Percentiles rank a stretch among this genome's conserved stretches.
phyloP scores from a whole-genome alignment of 2,113 vertebrate species.

The Ochotona princeps region DNA sequence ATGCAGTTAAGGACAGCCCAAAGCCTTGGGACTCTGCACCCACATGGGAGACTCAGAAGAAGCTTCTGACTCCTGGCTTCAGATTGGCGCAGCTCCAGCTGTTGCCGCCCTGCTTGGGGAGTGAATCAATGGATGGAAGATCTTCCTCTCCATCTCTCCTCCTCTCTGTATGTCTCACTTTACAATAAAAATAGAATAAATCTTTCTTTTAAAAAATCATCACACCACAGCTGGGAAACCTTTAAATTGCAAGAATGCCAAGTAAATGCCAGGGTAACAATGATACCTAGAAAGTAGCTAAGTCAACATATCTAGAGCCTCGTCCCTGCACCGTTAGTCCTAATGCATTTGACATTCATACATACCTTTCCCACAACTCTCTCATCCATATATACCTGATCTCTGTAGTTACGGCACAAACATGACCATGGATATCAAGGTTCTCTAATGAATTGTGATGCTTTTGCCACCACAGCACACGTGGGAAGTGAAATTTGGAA shows the following conservation, averaged over 20 bases:
- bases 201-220: slow-evolving; percentile 4
- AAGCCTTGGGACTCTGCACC: no score
- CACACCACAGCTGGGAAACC: background rate
- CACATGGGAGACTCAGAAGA: no score
- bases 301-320: background rate
- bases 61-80: no score
- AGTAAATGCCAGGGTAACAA: background rate
- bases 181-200: no score
- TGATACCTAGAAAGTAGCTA: background rate
- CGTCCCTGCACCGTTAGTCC: background rate
- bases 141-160: no score
- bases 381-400: no score
- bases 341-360: background rate
- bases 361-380: background rate
- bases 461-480: background rate
- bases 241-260: background rate
- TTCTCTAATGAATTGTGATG: background rate
- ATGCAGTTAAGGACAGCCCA: no score
- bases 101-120: no score
- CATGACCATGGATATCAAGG: background rate
- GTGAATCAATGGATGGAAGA: no score
- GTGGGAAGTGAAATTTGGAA: background rate
- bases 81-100: no score
- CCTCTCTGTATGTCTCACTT: no score
- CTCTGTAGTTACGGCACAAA: background rate